Conservation (phyloP, 2,888 invertebrate species). For the Orthonychiurus folsomi region DNA sequence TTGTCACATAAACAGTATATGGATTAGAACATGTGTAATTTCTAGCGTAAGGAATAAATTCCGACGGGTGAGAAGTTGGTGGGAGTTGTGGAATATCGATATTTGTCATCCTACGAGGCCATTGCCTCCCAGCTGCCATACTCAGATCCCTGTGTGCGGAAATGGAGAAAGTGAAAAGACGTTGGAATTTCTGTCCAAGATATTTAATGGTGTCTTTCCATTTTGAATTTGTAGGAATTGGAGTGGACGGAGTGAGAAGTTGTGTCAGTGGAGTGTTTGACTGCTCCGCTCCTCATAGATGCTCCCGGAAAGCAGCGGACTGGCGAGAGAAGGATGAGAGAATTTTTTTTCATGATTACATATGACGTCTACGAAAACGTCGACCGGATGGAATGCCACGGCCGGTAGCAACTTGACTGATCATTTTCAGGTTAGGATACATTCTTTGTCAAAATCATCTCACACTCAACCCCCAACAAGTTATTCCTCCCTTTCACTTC, state of each 20-base stretch:
- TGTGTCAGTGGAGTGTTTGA: neutral
- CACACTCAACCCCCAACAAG: too few species aligned
- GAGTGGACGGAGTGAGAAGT: neutral
- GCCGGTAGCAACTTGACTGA: slow-evolving; percentile 33
- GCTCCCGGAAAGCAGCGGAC: slow-evolving; percentile 14
- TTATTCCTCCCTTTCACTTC: too few species aligned
- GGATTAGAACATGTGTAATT: too few species aligned
- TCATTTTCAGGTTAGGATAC: slow-evolving; percentile 23
- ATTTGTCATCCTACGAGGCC: too few species aligned
- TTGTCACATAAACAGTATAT: too few species aligned
- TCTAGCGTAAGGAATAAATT: too few species aligned
- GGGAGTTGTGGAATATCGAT: too few species aligned
- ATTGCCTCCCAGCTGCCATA: too few species aligned
- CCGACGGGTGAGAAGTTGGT: too few species aligned
- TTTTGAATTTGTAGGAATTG: neutral
- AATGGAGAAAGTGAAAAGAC: too few species aligned
- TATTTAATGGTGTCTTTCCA: neutral
- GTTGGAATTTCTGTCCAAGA: too few species aligned
- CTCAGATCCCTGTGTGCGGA: too few species aligned
- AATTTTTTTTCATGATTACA: slow-evolving; percentile 37
- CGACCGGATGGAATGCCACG: slow-evolving; percentile 37
- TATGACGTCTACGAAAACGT: slow-evolving; percentile 39
- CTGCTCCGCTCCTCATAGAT: neutral
- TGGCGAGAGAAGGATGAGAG: slow-evolving; percentile 39
- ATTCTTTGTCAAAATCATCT: neutral